These are phyloP conservation scores for Platycnemis pennipes DNA, from an alignment of 2,888 invertebrate species.

Conservation along the genomic window DNA sequence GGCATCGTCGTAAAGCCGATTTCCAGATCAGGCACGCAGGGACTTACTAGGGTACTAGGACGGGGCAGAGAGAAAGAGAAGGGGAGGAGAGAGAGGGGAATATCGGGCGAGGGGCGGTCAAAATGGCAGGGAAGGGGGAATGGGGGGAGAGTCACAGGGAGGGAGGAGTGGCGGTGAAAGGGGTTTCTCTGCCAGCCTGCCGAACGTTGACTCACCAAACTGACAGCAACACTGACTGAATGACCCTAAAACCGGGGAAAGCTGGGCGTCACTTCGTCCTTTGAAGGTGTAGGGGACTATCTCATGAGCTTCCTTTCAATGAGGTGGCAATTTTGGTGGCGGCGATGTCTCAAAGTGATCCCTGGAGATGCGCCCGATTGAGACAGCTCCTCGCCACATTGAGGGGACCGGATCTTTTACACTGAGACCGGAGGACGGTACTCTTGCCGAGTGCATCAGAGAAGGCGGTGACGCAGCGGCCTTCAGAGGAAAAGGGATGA, in stretches of 20 bases:
- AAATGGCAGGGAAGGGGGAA: neutral
- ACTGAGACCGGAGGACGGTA: no score
- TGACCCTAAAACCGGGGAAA: neutral
- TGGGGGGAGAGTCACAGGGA: neutral
- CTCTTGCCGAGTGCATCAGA: no score
- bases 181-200: slow-evolving; percentile 9
- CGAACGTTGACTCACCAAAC: neutral
- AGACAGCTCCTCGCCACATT: no score
- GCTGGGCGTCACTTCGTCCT: neutral
- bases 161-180: neutral
- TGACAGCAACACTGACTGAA: neutral
- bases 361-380: neutral
- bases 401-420: no score
- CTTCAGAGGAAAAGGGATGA: neutral
- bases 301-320: neutral
- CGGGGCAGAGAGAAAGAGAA: neutral
- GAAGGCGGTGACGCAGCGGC: neutral
- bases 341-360: neutral
- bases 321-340: neutral
- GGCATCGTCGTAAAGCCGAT: neutral
- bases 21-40: neutral
- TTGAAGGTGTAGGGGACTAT: neutral
- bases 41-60: neutral
- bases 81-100: neutral
- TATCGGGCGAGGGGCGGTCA: neutral